Evolutionary conservation across 2,888 invertebrate genomes (phyloP).

Genomic region (Hybos culiciformis): DNA sequence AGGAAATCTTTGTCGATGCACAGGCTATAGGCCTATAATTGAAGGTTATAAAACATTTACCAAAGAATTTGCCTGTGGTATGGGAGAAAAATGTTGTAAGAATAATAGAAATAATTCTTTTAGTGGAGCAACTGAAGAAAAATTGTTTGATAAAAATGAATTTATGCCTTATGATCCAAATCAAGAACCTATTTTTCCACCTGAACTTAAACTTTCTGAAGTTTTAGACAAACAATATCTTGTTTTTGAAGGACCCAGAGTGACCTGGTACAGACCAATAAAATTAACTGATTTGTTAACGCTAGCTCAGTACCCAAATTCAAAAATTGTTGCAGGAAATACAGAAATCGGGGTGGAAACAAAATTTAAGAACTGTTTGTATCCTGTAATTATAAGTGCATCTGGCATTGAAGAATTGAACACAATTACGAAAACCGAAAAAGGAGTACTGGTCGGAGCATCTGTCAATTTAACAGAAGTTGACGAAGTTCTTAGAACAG

Average conservation of each 20-base stretch:
- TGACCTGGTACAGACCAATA: constrained; percentile 65
- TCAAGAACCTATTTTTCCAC: constrained; percentile 87
- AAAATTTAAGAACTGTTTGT: constrained; percentile 70
- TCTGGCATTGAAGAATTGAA: constrained; percentile 53
- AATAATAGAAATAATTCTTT: constrained; percentile 20
- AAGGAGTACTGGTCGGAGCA: constrained; percentile 61
- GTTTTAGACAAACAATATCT: constrained; percentile 46
- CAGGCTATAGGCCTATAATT: constrained; percentile 86
- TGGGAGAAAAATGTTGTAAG: constrained; percentile 58
- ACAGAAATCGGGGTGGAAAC: constrained; percentile 88
- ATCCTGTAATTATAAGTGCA: constrained; percentile 68
- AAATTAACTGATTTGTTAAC: constrained; percentile 48
- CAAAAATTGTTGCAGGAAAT: constrained; percentile 79
- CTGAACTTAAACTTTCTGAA: constrained; percentile 56
- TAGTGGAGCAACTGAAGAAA: constrained; percentile 24
- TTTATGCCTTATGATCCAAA: constrained; percentile 62
- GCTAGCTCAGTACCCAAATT: constrained; percentile 45
- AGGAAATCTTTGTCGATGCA: constrained; percentile 80
- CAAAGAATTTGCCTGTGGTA: constrained; percentile 48
- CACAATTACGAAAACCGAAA: constrained; percentile 38
- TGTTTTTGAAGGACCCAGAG: constrained; percentile 45
- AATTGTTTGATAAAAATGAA: constrained; percentile 43
- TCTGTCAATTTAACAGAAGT: constrained; percentile 62
- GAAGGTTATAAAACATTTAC: constrained; percentile 80
- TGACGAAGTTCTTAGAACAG: constrained; percentile 46